Percentiles rank a stretch among this genome's conserved stretches.
phyloP scores from a whole-genome alignment of 2,888 invertebrate species.

The Melikaiella ostensackeni region DNA sequence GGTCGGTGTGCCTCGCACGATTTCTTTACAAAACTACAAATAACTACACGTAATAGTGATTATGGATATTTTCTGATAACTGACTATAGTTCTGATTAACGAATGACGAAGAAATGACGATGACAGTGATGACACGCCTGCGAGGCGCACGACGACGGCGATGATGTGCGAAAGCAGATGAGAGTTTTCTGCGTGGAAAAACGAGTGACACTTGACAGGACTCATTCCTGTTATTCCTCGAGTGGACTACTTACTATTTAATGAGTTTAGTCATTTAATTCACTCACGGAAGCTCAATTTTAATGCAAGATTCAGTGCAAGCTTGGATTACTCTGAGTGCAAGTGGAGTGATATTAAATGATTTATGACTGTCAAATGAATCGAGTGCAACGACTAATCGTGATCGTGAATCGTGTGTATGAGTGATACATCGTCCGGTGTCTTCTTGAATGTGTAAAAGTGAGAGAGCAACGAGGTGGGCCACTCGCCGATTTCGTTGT shows the following conservation, averaged over 20 bases:
- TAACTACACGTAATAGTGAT: neutral
- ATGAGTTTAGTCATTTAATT: neutral
- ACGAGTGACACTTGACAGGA: constrained; percentile 14
- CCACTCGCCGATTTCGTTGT: neutral
- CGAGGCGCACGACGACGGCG: neutral
- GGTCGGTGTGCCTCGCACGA: neutral
- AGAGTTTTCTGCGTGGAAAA: neutral
- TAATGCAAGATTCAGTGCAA: neutral
- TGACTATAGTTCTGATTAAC: neutral
- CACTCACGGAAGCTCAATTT: neutral
- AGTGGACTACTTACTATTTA: neutral
- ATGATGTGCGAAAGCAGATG: neutral
- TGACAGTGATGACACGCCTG: constrained; percentile 26
- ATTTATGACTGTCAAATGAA: neutral
- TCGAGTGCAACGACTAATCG: neutral
- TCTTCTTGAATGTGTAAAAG: neutral
- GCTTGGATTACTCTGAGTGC: neutral
- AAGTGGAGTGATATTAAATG: constrained; percentile 18
- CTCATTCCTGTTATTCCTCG: neutral
- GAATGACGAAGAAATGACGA: constrained; percentile 6
- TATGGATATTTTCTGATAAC: neutral
- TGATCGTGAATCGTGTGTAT: neutral
- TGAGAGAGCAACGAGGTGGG: constrained; percentile 20
- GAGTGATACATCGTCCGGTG: neutral
- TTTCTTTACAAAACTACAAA: neutral